These are phyloP conservation scores for Thymelicus lineola DNA, from an alignment of 2,888 invertebrate genomes.

Conservation along the genomic window DNA sequence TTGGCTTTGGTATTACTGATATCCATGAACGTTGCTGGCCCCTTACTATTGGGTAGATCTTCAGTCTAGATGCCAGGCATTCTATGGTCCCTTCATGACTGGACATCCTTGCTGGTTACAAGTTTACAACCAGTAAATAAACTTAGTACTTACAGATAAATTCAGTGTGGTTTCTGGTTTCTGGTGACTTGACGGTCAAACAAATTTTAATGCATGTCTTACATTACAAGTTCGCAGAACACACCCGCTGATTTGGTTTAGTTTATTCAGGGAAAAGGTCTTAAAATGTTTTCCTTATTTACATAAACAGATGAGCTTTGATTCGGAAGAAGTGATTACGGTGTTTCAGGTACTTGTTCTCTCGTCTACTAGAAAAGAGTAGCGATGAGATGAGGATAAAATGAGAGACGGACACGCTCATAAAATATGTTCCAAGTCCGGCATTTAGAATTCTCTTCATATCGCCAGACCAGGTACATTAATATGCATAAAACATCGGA, in stretches of 20 bases:
- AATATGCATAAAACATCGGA: no score
- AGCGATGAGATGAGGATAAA: neutral
- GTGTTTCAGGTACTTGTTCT: neutral
- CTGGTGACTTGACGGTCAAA: conserved; percentile 6
- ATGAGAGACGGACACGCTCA: no score
- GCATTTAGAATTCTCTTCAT: no score
- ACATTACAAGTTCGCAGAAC: conserved; percentile 29
- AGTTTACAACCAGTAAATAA: neutral
- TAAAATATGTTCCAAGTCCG: no score
- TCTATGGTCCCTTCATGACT: no score
- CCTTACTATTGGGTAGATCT: no score
- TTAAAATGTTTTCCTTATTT: conserved; percentile 34
- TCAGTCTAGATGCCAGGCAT: no score
- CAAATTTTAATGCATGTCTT: conserved; percentile 2
- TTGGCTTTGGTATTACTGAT: no score
- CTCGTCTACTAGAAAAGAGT: neutral
- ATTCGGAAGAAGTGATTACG: conserved; percentile 34
- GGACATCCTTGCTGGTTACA: no score
- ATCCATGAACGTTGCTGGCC: no score
- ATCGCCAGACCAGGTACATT: no score
- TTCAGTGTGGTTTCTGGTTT: neutral
- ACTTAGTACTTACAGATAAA: neutral
- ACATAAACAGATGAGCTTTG: conserved; percentile 11
- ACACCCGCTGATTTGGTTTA: conserved; percentile 18
- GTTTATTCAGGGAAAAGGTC: conserved; percentile 35